Evolutionary conservation across 1,140 invertebrate genomes (phyloP).

Genomic region (Trichoplusia ni): DNA sequence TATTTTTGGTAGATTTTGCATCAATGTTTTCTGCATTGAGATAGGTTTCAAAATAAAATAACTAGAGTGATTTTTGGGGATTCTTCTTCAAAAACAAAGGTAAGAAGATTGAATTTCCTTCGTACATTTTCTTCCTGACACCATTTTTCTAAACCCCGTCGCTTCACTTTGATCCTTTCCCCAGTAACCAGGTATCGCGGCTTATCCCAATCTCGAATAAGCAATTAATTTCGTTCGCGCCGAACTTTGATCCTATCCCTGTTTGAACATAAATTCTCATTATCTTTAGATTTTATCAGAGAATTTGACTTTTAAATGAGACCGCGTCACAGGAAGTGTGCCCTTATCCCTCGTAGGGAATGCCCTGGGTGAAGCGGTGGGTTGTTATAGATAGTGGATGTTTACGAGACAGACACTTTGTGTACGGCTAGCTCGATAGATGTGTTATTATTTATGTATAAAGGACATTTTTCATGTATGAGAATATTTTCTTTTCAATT

Average conservation of each 20-base stretch:
- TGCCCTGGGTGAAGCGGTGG: not conserved
- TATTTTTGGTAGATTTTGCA: too few species aligned
- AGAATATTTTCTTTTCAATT: too few species aligned
- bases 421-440: too few species aligned
- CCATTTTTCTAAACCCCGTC: too few species aligned
- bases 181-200: not conserved
- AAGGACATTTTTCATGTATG: too few species aligned
- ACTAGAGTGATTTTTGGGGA: too few species aligned
- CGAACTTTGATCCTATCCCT: conserved; percentile 18
- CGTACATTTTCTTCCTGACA: too few species aligned
- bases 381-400: not conserved
- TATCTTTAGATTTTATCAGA: conserved; percentile 21
- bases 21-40: too few species aligned
- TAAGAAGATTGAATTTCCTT: too few species aligned
- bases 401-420: not conserved
- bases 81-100: too few species aligned
- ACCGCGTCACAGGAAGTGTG: conserved; percentile 4
- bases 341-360: not conserved
- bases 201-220: conserved; percentile 15
- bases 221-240: conserved; percentile 1
- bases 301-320: conserved; percentile 23
- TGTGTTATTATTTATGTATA: too few species aligned
- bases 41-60: too few species aligned
- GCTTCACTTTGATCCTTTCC: not conserved
- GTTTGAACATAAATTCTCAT: conserved; percentile 29